Evolutionary conservation across 92 coral and sea anemone genomes (phyloP).

Genomic region (Heliopora coerulea): DNA sequence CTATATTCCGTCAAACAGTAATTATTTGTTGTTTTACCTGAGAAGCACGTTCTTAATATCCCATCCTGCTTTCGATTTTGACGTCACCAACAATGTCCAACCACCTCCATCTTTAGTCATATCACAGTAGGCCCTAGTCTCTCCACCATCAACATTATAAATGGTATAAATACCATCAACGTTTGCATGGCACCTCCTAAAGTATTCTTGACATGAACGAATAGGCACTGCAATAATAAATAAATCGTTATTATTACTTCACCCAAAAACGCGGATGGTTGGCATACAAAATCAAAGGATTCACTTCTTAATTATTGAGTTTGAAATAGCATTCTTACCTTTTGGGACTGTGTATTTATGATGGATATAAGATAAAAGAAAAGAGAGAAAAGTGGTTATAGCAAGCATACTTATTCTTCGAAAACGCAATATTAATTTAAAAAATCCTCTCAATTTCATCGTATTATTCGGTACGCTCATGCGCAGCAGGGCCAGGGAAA

Average conservation of each 20-base stretch:
- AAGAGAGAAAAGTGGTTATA: no score
- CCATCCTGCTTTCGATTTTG: slow-evolving; percentile 82
- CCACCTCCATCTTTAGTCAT: slow-evolving; percentile 91
- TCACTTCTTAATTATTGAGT: no score
- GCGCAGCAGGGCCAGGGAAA: no score
- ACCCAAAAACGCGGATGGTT: no score
- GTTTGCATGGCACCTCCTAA: slow-evolving; percentile 82
- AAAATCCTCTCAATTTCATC: no score
- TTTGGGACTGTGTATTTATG: slow-evolving; percentile 43
- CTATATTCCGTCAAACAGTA: no score
- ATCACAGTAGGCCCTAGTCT: slow-evolving; percentile 79
- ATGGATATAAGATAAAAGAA: not conserved
- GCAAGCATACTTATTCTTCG: no score
- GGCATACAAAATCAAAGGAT: no score
- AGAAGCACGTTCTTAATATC: slow-evolving; percentile 58
- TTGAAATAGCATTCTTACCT: slow-evolving; percentile 49
- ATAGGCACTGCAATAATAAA: slow-evolving; percentile 66
- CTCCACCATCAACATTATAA: slow-evolving; percentile 64
- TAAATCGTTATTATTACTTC: not conserved
- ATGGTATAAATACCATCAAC: slow-evolving; percentile 85
- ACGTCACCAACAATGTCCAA: slow-evolving; percentile 84
- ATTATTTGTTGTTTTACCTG: slow-evolving; percentile 51
- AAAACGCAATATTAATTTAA: no score
- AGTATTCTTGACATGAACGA: slow-evolving; percentile 92
- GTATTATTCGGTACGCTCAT: no score